Evolutionary conservation across 2,113 vertebrate genomes (phyloP), one percentile per base, ranked within the genome.

Genomic region (Chauna torquata): DNA sequence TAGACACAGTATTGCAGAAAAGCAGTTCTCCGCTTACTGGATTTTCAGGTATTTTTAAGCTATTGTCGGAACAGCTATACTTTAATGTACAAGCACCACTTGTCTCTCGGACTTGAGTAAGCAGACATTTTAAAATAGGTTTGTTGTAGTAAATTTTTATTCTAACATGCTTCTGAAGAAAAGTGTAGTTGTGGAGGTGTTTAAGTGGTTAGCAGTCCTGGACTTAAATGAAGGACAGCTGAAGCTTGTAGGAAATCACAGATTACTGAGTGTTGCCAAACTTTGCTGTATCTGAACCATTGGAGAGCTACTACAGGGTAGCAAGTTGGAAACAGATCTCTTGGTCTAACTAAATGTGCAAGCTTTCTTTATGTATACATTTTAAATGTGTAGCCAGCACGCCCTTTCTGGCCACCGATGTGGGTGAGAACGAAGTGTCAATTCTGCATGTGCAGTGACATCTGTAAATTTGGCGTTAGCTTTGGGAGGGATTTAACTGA

Each of bases 121-220:
- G 76, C 34, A 59, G 55, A 34, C 27, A 1, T 85, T 92, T 94
- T 72, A 34, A 91, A 91, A 64, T 82, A 74, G 79, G 57, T 92
- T 94, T 81, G 69, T 70, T 90, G 44, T 7, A 36, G 64, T 27
- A 11, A 92, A 70, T 86, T 95, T 92, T 94, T 90, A 91, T 82
- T 54, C 81, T 79, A 89, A 87, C 70, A 59, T 77, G 38, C 54
- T 87, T 94, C 92, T 9, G 10, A 52, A 25, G 78, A 62, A 69
- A 74, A 8, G 2, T 69, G 87, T 85, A 57, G 70, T 87, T 96
- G 81, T 45, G 49, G 70, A 85, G 66, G 36, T 3, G 9, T 74
- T 23, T 82, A 28, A 79, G 86, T 65, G 78, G 62, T 95, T 76
- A 77, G 58, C 78, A 95, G 70, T 82, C 89, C 89, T 66, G 70